Base-by-base conservation (phyloP, 2,113 vertebrate species). In the Scomber japonicus region DNA sequence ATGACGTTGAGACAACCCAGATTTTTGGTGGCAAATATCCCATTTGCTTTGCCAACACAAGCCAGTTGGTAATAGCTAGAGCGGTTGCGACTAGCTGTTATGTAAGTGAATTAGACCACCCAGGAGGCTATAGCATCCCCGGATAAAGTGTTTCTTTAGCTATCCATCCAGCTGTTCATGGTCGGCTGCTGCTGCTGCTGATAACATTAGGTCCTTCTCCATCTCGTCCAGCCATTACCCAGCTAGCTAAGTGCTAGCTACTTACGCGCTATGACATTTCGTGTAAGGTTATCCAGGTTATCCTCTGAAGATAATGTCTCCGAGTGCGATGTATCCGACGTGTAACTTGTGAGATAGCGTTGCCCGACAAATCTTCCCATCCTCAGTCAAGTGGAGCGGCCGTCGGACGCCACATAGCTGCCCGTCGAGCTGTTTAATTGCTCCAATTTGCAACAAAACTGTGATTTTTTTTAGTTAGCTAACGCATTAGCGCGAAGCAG, bases 281-380 rank as follows among this genome's bases (percentile, higher is more conserved):
- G 86, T 87, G 90, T 92, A 90, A 93, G 93, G 92, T 94, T 94
- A 92, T 89, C 90, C 91, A 90, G 89, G 88, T 92, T 92, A 93
- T 92, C 89, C 91, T 86, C 81, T 79, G 87, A 88, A 88, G 80
- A 89, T 82, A 80, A 81, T 56, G 80, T 68, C 82, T 84, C 24
- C 67, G 40, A 24, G 6, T 60, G 84, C 82, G 78, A 71, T 75
- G 79, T 71, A 13, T 71, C 88, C 90, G 76, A 61, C 62, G 86
- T 64, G 35, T 65, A 83, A 86, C 77, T 75, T 44, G 78, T 61
- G 50, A 70, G 78, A 60, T 51, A 69, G 55, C 48, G 73, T 55
- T 30, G 46, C 64, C 78, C 40, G 65, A 66, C 71, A 62, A 4
- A 30, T 88, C 4, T 83, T 84, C 74, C 92, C 93, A 94, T 94